Evolutionary conservation across 1,140 invertebrate genomes (phyloP).

Genomic region (Drosophila punjabiensis): DNA sequence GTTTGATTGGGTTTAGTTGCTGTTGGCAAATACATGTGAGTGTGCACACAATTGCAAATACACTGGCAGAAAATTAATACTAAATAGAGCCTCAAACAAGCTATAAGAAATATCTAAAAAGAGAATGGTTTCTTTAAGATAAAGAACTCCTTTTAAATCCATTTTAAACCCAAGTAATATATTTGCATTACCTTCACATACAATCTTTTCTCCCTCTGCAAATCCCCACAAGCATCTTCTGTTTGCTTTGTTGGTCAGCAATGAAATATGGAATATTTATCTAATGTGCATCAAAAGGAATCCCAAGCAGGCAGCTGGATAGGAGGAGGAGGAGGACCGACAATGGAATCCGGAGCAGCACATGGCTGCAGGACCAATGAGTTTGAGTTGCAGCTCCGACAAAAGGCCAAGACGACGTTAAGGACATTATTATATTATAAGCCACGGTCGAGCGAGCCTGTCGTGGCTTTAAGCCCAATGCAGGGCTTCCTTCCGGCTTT

Average conservation of each 20-base stretch:
- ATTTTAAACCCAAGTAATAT: no score
- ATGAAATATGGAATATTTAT: slow-evolving; percentile 70
- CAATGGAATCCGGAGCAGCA: slow-evolving; percentile 21
- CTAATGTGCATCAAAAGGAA: slow-evolving; percentile 65
- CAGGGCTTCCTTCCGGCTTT: slow-evolving; percentile 26
- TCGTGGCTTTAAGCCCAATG: slow-evolving; percentile 29
- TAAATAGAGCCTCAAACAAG: not conserved
- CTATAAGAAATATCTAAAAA: not conserved
- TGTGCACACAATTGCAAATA: slow-evolving; percentile 6
- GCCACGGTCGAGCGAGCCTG: slow-evolving; percentile 15
- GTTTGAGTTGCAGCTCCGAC: slow-evolving; percentile 27
- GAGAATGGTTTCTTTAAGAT: not conserved
- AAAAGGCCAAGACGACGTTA: slow-evolving; percentile 29
- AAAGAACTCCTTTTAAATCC: no score
- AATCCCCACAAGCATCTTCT: slow-evolving; percentile 21
- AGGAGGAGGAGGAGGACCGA: not conserved
- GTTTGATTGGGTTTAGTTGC: slow-evolving; percentile 68
- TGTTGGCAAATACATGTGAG: slow-evolving; percentile 49
- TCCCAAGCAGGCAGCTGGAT: slow-evolving; percentile 33
- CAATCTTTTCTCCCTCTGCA: slow-evolving; percentile 7
- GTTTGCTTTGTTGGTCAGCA: slow-evolving; percentile 58
- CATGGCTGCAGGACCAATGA: slow-evolving; percentile 15
- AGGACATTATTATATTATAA: slow-evolving; percentile 40
- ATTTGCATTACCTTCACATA: not conserved
- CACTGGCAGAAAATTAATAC: slow-evolving; percentile 3